phyloP scores from a whole-genome alignment of 2,797 vertebrate species.

The Acanthiza pusilla region DNA sequence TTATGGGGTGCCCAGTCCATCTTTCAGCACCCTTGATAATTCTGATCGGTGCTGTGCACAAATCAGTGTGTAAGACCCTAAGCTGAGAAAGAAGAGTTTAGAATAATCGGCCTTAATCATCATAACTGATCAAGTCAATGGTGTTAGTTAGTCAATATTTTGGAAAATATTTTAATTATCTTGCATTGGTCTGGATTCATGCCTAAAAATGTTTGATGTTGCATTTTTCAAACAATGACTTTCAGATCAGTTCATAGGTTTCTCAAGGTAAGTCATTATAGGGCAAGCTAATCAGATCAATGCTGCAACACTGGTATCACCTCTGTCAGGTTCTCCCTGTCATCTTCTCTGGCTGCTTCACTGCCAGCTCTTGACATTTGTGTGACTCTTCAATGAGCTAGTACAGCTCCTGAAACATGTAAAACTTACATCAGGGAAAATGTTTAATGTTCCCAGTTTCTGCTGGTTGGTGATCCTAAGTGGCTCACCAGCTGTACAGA shows the following conservation, averaged over 20 bases:
- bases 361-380: background rate
- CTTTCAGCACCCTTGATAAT: background rate
- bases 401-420: background rate
- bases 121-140: background rate
- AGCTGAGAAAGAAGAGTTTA: background rate
- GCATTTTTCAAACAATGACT: background rate
- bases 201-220: background rate
- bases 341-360: background rate
- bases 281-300: background rate
- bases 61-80: background rate
- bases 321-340: background rate
- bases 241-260: background rate
- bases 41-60: background rate
- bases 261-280: background rate
- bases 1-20: accelerated
- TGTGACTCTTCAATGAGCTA: background rate
- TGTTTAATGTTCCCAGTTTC: background rate
- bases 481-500: background rate
- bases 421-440: background rate
- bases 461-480: background rate
- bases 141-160: background rate
- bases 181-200: background rate
- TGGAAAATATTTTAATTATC: background rate
- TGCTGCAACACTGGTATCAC: background rate
- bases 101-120: background rate